Percentiles rank a stretch among this genome's conserved stretches.
Conservation (phyloP, 2,797 vertebrate species). For the Clarias pachynema region DNA sequence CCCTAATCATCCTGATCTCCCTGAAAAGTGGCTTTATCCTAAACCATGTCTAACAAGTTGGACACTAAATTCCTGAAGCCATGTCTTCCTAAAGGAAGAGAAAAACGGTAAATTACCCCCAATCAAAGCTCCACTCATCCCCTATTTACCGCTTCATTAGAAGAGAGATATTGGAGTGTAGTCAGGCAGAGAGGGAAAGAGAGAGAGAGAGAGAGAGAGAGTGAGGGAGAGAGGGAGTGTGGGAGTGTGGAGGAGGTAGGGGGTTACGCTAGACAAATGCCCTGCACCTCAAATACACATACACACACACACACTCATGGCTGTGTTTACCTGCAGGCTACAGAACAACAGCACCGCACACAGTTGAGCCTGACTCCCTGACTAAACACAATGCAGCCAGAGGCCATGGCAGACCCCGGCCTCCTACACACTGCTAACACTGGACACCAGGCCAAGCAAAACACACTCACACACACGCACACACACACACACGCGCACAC, state of each 20-base stretch:
- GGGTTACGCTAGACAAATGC: conserved; percentile 53
- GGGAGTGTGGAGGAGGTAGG: conserved; percentile 52
- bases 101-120: conserved; percentile 62
- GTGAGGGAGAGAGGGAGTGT: conserved; percentile 14
- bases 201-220: neutral
- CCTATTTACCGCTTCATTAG: conserved; percentile 65
- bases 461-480: conserved; percentile 42
- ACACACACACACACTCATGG: conserved; percentile 43
- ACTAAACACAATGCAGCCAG: conserved; percentile 59
- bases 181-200: conserved; percentile 54
- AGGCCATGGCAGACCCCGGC: conserved; percentile 54
- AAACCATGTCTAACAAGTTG: conserved; percentile 21
- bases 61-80: conserved; percentile 44
- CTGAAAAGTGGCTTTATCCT: conserved; percentile 18
- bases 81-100: conserved; percentile 48
- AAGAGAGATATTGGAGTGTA: conserved; percentile 61
- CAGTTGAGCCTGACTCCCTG: conserved; percentile 51
- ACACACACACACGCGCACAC: conserved; percentile 31
- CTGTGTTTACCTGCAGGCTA: conserved; percentile 58
- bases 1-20: neutral
- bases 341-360: conserved; percentile 58
- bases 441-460: conserved; percentile 47
- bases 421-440: conserved; percentile 58
- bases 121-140: conserved; percentile 62
- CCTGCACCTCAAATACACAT: conserved; percentile 49